A percentile compares a stretch with the other conserved stretches of the same genome.
Evolutionary conservation across 2,797 vertebrate species (phyloP).

Genomic region (Gallinago nigripennis): DNA sequence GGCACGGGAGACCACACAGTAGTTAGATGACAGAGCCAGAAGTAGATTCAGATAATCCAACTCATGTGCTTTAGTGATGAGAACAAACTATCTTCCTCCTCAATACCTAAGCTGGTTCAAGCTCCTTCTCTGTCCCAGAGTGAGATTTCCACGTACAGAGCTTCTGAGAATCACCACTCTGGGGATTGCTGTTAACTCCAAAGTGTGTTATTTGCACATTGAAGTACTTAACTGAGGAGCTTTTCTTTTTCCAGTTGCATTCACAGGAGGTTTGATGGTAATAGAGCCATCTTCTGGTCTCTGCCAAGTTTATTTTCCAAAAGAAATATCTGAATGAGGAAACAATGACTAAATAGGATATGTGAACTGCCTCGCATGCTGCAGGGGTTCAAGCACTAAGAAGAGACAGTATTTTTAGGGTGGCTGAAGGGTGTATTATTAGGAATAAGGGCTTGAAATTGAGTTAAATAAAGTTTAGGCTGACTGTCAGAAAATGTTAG

Average conservation of each 20-base stretch:
- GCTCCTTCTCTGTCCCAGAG: neutral
- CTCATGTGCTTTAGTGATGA: neutral
- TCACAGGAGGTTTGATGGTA: conserved; percentile 47
- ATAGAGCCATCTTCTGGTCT: conserved; percentile 34
- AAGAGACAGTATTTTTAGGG: neutral
- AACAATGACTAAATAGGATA: conserved; percentile 54
- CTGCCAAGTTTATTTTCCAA: conserved; percentile 61
- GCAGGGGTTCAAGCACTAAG: neutral
- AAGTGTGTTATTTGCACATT: conserved; percentile 22
- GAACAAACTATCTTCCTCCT: neutral
- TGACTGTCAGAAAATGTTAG: neutral
- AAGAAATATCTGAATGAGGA: conserved; percentile 51
- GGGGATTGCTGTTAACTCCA: neutral
- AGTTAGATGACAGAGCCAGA: neutral
- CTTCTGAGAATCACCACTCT: conserved; percentile 29
- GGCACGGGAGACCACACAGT: neutral
- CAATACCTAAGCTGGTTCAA: neutral
- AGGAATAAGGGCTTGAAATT: neutral
- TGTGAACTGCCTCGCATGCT: conserved; percentile 28
- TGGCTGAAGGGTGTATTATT: neutral
- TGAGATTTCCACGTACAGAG: neutral
- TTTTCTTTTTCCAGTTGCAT: conserved; percentile 46
- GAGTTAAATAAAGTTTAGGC: neutral
- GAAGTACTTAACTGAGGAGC: conserved; percentile 40
- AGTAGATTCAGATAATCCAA: neutral